Conservation (phyloP, 2,888 invertebrate species). For the Athrips mouffetella region DNA sequence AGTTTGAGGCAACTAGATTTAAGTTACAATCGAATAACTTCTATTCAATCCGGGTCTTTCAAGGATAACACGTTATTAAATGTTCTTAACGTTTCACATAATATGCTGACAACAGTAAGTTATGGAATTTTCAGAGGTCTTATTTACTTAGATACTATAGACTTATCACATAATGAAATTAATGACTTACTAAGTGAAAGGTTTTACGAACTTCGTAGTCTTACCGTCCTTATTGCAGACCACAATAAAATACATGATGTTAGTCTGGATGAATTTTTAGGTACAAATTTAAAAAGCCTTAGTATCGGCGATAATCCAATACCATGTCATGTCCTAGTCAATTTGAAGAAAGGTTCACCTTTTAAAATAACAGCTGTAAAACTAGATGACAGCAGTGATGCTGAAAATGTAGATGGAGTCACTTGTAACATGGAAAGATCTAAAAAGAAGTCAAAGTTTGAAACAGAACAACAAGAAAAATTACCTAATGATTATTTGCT, state of each 20-base stretch:
- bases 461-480: too few relatives aligned
- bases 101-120: constrained; percentile 36
- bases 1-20: constrained; percentile 41
- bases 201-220: constrained; percentile 44
- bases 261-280: constrained; percentile 39
- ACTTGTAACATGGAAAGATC: constrained; percentile 29
- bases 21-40: constrained; percentile 47
- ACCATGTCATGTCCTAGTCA: constrained; percentile 44
- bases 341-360: constrained; percentile 30
- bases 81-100: constrained; percentile 53
- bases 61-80: constrained; percentile 41
- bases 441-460: too few relatives aligned
- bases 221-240: constrained; percentile 47
- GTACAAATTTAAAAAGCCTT: constrained; percentile 37
- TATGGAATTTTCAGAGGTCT: constrained; percentile 55
- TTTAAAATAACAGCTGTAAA: constrained; percentile 41
- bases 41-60: constrained; percentile 52
- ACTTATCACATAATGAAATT: constrained; percentile 52
- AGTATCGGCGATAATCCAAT: constrained; percentile 61
- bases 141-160: constrained; percentile 39
- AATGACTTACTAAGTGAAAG: constrained; percentile 45
- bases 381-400: constrained; percentile 28
- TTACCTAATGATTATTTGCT: constrained; percentile 23
- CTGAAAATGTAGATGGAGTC: constrained; percentile 40
- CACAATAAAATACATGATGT: constrained; percentile 46